Conservation (phyloP, 2,113 vertebrate species). For the Mormyrus lacerda region DNA sequence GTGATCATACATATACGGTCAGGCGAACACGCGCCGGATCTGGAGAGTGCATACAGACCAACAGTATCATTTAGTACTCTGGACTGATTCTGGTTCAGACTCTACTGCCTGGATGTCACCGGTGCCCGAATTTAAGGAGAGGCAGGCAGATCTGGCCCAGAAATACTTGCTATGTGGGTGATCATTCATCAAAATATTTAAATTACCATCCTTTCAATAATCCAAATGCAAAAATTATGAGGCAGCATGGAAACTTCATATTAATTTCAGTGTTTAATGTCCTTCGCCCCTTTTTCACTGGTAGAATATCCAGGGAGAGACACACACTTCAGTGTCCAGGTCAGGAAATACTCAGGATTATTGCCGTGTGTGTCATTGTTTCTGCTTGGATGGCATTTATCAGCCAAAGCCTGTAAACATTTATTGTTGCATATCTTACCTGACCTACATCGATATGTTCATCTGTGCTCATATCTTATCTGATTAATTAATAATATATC, state of each 20-base stretch:
- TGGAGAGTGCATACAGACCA: too few relatives aligned
- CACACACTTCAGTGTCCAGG: background rate
- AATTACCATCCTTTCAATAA: background rate
- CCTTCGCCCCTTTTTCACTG: background rate
- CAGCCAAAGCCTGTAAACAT: background rate
- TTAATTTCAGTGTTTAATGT: background rate
- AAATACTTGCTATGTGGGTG: too few relatives aligned
- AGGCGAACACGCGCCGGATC: too few relatives aligned
- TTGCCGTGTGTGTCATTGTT: background rate
- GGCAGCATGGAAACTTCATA: background rate
- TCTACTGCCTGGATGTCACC: too few relatives aligned
- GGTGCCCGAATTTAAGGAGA: too few relatives aligned
- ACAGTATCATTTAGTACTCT: too few relatives aligned
- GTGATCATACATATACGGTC: too few relatives aligned
- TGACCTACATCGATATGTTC: background rate
- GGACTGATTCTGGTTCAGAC: too few relatives aligned
- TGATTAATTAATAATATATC: background rate
- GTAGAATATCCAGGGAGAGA: background rate
- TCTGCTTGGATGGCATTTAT: background rate
- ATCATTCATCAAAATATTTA: background rate
- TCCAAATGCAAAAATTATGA: background rate
- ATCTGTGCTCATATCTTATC: background rate
- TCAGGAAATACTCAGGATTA: background rate
- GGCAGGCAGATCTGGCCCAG: too few relatives aligned
- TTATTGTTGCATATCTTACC: background rate